Conservation (phyloP, 1,140 invertebrate species). For the Drosophila busckii region DNA sequence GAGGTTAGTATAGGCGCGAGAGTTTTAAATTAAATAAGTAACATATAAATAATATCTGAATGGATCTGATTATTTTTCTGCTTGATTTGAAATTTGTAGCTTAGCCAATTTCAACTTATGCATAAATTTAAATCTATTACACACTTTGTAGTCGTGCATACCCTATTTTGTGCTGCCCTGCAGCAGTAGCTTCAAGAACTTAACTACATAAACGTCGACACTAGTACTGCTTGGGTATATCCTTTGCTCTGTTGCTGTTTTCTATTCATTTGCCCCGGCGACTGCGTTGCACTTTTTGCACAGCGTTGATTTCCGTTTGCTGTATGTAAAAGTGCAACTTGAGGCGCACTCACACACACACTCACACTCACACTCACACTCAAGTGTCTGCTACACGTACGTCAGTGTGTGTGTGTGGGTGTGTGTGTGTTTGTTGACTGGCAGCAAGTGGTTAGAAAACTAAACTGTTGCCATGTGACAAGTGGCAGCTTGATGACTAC, state of each 20-base stretch:
- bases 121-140: not conserved
- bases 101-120: no score
- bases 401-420: conserved; percentile 12
- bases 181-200: conserved; percentile 31
- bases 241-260: conserved; percentile 2
- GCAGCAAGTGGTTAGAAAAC: conserved; percentile 64
- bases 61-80: no score
- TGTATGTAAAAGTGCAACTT: conserved; percentile 74
- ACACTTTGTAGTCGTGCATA: conserved; percentile 3
- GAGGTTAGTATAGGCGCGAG: no score
- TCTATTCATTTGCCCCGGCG: conserved; percentile 70
- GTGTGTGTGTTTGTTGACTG: conserved; percentile 21
- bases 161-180: not conserved
- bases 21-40: no score
- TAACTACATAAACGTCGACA: conserved; percentile 56
- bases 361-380: conserved; percentile 56
- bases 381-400: conserved; percentile 43
- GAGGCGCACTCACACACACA: conserved; percentile 67
- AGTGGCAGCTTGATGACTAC: conserved; percentile 70
- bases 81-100: no score
- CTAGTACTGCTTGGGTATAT: conserved; percentile 1
- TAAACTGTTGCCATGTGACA: conserved; percentile 76
- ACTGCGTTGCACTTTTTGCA: conserved; percentile 55
- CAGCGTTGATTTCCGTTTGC: conserved; percentile 72
- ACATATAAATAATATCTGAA: no score